Evolutionary conservation across 92 coral and sea anemone genomes (phyloP), one percentile per base, ranked within the genome.

Genomic region (Epizoanthus scotinus): DNA sequence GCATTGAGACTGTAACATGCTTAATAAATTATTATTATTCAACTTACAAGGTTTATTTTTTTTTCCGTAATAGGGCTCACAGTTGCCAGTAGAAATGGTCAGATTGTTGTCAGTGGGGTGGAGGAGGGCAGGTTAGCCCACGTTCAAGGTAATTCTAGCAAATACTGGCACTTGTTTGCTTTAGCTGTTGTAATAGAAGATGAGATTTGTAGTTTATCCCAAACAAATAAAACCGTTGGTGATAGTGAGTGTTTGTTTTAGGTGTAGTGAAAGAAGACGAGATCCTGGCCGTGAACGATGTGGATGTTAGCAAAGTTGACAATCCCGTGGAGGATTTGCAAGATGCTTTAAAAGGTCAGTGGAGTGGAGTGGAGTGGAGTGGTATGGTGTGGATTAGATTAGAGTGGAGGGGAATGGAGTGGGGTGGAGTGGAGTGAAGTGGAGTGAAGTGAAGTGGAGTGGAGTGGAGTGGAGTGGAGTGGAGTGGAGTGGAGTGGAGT

Each of bases 211-310:
- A 44, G 50, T 44, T 44, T 44, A 61, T 61, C 9, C 17, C 18
- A 61, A 22, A 14, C 67, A 10, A 61, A 22, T 27, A 22, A 61
- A 22, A 61, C 15, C 10, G 6, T 61, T 8, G 9, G 10, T 8
- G 9, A 8, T 1, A 1, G 2, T 13, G 12, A 47, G 15, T 57
- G 28, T 17, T 78, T 10, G 3, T 40, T 31, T 44, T 55, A 94
- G 98, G 98, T 53, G 91, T 95, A n/a, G 73, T 85, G 84, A 89
- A 84, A 13, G 99, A 94, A 31, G 99, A 95, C 85, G 99, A 95
- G 71, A 90, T 95, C 55, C 82, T 95, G n/a, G 75, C 90, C 25
- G 99, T 95, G 29, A 95, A 95, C 68, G 90, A 86, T 25, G 90
- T 90, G 25, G 91, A 87, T 63, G 91, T 92, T n/a, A 74, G 73